A percentile compares a stretch with the other conserved stretches of the same genome.
These are phyloP conservation scores for Spisula solida DNA, from an alignment of 2,888 invertebrate species.

Conservation along the genomic window DNA sequence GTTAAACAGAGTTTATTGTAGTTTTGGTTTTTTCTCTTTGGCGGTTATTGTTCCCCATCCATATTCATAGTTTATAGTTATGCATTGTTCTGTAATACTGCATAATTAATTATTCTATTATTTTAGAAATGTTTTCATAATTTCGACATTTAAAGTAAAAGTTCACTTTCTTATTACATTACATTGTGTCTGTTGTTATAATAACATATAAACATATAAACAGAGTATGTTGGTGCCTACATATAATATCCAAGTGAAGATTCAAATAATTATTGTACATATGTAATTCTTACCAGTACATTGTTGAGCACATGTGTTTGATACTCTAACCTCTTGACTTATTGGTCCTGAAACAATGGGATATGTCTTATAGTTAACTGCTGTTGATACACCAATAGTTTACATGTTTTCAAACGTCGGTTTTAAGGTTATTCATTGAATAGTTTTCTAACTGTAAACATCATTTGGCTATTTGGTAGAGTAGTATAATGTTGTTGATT, in stretches of 20 bases:
- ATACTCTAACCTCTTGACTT: constrained; percentile 59
- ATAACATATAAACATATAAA: neutral
- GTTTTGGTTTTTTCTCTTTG: no score
- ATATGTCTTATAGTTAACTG: neutral
- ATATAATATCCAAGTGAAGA: neutral
- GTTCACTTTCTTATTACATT: no score
- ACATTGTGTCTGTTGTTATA: no score
- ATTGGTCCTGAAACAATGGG: constrained; percentile 73
- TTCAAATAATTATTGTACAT: neutral
- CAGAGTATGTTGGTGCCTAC: no score
- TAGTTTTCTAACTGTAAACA: neutral
- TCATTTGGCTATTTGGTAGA: neutral
- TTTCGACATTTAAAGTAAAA: no score
- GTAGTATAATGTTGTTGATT: neutral
- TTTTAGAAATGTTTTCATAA: no score
- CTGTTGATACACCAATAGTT: neutral
- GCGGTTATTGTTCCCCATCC: no score
- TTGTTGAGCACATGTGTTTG: constrained; percentile 73
- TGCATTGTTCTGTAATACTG: no score
- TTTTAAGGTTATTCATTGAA: neutral
- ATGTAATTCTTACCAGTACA: constrained; percentile 71
- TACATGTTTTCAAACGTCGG: neutral
- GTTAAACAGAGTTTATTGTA: no score
- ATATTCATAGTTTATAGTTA: no score
- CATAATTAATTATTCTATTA: no score